A percentile compares a stretch with the other conserved stretches of the same genome.
Conservation (phyloP, 1,140 invertebrate genomes). For the Drosophila micromelanica region DNA sequence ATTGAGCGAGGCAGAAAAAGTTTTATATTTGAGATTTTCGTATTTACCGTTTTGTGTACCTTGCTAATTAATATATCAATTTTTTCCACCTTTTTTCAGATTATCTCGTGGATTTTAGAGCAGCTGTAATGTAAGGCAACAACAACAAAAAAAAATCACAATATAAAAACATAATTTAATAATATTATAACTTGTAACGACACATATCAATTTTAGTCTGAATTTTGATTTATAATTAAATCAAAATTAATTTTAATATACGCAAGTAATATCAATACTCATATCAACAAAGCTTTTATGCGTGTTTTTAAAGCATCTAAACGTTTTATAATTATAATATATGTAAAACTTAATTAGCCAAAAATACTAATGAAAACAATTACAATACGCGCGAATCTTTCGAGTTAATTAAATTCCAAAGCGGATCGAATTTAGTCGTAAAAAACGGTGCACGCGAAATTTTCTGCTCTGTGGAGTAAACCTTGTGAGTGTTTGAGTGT, state of each 20-base stretch:
- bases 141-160: conserved; percentile 3
- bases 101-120: not conserved
- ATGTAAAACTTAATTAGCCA: conserved; percentile 2
- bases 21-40: conserved; percentile 4
- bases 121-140: conserved; percentile 8
- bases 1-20: conserved; percentile 3
- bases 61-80: conserved; percentile 7
- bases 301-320: conserved; percentile 17
- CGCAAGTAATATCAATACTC: conserved; percentile 13
- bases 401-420: conserved; percentile 31
- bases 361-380: conserved; percentile 21
- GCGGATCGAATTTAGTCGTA: conserved; percentile 12
- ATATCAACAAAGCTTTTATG: conserved; percentile 37
- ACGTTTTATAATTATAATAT: conserved; percentile 6
- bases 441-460: conserved; percentile 28
- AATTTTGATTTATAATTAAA: conserved; percentile 51
- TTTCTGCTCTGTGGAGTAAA: conserved; percentile 10
- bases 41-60: conserved; percentile 1
- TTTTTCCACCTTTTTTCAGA: conserved; percentile 23
- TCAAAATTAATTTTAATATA: conserved; percentile 22
- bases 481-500: conserved; percentile 4
- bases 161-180: conserved; percentile 10
- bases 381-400: conserved; percentile 1
- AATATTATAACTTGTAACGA: conserved; percentile 57
- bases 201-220: conserved; percentile 77